Conservation (phyloP, 2,113 vertebrate genomes). For the Clupea harengus region DNA sequence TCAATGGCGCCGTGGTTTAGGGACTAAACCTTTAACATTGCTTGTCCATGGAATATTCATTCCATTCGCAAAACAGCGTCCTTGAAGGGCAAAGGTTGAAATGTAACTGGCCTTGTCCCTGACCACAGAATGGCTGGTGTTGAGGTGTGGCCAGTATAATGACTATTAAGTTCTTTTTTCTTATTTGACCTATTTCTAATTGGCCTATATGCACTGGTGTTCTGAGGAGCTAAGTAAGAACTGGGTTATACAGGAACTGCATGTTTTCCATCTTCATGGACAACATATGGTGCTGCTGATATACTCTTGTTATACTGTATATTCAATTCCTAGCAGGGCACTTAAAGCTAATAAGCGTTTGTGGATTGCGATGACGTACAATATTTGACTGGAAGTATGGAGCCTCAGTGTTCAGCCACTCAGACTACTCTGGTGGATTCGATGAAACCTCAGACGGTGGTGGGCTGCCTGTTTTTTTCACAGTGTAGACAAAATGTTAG, state of each 20-base stretch:
- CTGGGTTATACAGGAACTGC: background rate
- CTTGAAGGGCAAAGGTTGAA: background rate
- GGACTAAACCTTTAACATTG: background rate
- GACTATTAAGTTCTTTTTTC: background rate
- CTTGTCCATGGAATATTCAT: background rate
- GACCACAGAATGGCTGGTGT: background rate
- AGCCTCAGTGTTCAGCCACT: background rate
- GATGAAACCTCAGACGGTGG: background rate
- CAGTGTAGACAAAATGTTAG: background rate
- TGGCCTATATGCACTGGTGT: background rate
- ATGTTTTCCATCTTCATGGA: background rate
- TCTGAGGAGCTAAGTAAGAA: background rate
- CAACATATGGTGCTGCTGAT: background rate
- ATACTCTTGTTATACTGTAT: background rate
- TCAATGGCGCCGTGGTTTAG: background rate
- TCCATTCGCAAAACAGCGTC: background rate
- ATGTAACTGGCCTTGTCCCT: background rate
- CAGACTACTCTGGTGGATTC: background rate
- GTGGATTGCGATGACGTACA: background rate
- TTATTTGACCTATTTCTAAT: slow-evolving; percentile 17
- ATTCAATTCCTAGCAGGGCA: background rate
- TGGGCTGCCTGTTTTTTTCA: background rate
- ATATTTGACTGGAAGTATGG: background rate
- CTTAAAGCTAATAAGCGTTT: background rate
- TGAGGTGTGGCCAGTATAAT: background rate